Conservation (phyloP, 2,888 invertebrate genomes). For the Amphipoea oculea region DNA sequence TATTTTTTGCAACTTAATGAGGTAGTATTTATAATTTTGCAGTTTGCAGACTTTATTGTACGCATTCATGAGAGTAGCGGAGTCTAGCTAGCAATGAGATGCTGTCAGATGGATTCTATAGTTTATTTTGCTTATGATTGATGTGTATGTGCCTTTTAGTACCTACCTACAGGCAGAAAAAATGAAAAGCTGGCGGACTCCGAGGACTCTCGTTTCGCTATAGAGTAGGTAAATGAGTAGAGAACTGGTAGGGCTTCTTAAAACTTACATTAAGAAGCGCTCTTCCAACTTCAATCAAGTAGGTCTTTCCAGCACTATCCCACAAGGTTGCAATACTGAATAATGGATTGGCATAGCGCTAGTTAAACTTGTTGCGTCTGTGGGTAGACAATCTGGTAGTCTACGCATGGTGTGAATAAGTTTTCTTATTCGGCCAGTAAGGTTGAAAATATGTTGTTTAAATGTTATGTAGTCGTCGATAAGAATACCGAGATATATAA, state of each 20-base stretch:
- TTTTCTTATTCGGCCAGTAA: background rate
- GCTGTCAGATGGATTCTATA: background rate
- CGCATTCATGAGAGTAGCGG: background rate
- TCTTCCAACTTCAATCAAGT: background rate
- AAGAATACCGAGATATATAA: background rate
- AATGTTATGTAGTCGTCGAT: background rate
- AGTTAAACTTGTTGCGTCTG: background rate
- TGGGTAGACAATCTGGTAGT: background rate
- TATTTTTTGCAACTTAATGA: background rate
- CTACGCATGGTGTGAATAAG: background rate
- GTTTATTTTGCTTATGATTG: background rate
- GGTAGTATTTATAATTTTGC: background rate
- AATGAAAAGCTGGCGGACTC: background rate
- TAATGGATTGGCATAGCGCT: background rate
- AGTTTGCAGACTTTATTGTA: background rate
- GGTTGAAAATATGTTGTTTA: background rate
- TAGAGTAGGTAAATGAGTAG: background rate
- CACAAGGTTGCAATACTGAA: background rate
- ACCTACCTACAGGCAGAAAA: background rate
- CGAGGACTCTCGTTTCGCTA: background rate
- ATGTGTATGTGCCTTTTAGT: background rate
- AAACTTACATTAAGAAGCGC: background rate
- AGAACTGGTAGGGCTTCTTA: background rate
- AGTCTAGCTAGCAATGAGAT: background rate
- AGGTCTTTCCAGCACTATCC: background rate